These are phyloP conservation scores for Brachionus asplanchnoidis DNA, from an alignment of 1,140 invertebrate genomes.

Conservation along the genomic window DNA sequence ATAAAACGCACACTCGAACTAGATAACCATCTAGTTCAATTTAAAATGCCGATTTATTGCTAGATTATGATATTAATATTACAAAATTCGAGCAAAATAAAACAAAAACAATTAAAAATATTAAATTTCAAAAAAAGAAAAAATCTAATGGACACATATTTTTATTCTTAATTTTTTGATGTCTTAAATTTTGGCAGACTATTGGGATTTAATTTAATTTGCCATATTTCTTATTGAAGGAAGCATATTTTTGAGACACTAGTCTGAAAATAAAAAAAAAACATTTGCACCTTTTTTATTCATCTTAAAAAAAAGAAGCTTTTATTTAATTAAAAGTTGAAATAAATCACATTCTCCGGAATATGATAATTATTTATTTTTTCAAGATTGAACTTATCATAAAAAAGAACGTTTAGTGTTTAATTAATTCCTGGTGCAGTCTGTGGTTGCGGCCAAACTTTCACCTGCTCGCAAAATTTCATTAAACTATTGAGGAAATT, in stretches of 20 bases:
- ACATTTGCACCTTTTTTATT: background rate
- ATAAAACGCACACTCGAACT: background rate
- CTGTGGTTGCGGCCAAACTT: background rate
- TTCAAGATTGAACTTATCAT: background rate
- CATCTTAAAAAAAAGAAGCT: background rate
- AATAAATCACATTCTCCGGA: background rate
- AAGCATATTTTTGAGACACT: background rate
- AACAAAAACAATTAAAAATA: conserved; percentile 16
- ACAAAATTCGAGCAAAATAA: background rate
- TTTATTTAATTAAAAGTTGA: background rate
- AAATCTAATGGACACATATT: background rate
- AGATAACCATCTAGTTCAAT: background rate
- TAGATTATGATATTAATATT: background rate
- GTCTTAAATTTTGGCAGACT: background rate
- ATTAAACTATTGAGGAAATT: background rate
- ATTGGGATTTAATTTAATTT: background rate
- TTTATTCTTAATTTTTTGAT: background rate
- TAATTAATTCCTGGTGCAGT: background rate
- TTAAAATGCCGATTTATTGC: background rate
- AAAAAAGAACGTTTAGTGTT: background rate
- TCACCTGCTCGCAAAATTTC: background rate
- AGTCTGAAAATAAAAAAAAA: background rate
- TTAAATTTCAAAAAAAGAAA: background rate
- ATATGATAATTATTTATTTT: background rate
- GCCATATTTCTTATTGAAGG: background rate